Percentiles rank a stretch among this genome's conserved stretches.
These are phyloP conservation scores for Adineta ricciae DNA, from an alignment of 2,888 invertebrate species.

Conservation along the genomic window DNA sequence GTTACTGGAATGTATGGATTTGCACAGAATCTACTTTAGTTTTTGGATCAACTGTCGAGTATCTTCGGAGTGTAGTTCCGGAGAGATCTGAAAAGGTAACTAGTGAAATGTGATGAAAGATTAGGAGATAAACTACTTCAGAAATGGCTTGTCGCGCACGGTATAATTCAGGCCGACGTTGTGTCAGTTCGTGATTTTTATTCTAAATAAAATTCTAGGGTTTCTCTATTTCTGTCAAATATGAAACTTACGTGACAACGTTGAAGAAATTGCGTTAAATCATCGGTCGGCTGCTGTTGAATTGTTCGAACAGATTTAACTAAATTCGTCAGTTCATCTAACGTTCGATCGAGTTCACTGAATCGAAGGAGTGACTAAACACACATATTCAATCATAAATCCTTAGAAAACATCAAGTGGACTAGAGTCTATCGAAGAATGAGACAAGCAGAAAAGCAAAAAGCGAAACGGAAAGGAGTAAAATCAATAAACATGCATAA, in stretches of 20 bases:
- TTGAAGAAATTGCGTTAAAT: neutral
- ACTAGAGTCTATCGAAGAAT: neutral
- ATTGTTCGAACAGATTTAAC: neutral
- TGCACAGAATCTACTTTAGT: neutral
- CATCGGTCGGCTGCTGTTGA: neutral
- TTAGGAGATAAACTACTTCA: neutral
- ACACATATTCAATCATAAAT: neutral
- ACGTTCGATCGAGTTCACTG: neutral
- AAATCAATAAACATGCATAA: neutral
- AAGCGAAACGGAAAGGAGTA: neutral
- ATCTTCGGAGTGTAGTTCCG: neutral
- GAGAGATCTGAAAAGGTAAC: neutral
- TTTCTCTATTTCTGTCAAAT: neutral
- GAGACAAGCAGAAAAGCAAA: neutral
- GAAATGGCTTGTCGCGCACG: neutral
- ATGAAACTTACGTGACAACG: neutral
- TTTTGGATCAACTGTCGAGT: slow-evolving; percentile 14
- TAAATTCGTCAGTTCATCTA: neutral
- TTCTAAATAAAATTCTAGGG: neutral
- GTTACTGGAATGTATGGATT: neutral
- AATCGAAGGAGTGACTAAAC: neutral
- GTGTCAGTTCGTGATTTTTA: slow-evolving; percentile 3
- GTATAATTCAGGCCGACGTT: neutral
- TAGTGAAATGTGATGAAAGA: neutral
- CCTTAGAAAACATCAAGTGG: neutral